Conservation (phyloP, 2,797 vertebrate genomes). For the Chaetophractus vellerosus region DNA sequence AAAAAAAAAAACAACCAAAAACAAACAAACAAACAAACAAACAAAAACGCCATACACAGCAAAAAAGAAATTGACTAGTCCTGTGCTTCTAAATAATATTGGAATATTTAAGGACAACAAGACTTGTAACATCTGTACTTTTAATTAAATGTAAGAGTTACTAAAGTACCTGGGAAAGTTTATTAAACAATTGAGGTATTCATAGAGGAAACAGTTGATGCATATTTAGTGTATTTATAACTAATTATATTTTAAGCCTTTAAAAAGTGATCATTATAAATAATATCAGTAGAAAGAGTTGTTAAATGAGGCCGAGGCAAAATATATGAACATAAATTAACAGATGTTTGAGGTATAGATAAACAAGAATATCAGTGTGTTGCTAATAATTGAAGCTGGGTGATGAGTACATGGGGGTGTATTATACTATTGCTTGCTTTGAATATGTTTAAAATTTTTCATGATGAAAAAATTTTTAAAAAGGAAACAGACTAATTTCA, state of each 20-base stretch:
- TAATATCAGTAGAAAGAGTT: conserved; percentile 24
- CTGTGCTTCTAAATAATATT: conserved; percentile 30
- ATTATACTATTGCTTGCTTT: background rate
- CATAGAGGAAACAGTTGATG: background rate
- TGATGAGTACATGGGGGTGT: background rate
- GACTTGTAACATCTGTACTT: background rate
- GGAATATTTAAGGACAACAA: conserved; percentile 28
- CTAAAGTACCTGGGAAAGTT: conserved; percentile 12
- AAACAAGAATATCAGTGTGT: conserved; percentile 44
- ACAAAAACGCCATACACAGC: too few relatives aligned
- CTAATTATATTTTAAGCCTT: conserved; percentile 28
- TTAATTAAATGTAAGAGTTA: conserved; percentile 32
- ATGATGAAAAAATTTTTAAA: conserved; percentile 65
- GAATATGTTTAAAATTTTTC: conserved; percentile 72
- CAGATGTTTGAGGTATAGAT: conserved; percentile 9
- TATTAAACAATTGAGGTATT: background rate
- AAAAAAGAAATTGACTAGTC: background rate
- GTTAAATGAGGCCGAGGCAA: background rate
- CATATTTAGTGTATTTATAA: conserved; percentile 4
- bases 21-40: too few relatives aligned
- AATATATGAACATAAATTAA: conserved; percentile 23
- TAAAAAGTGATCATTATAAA: conserved; percentile 38
- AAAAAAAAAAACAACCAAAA: too few relatives aligned
- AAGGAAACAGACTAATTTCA: conserved; percentile 79
- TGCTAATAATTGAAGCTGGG: conserved; percentile 40